Percentiles rank a stretch among this genome's conserved stretches.
These are phyloP conservation scores for Phenganax stokvisi DNA, from an alignment of 92 coral and sea anemone genomes.

Conservation along the genomic window DNA sequence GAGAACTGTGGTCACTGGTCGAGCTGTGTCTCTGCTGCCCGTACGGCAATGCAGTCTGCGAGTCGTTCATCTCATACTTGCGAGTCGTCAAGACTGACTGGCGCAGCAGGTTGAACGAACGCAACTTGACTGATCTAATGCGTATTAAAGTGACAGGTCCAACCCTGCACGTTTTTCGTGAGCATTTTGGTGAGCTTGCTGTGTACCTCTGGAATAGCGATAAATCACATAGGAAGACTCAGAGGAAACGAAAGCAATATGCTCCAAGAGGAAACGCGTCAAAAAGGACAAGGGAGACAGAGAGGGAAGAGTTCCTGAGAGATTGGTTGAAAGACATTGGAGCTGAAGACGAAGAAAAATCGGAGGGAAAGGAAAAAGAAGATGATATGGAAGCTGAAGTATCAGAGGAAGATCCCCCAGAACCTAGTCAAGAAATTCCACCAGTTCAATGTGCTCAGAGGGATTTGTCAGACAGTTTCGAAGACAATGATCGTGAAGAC, in stretches of 20 bases:
- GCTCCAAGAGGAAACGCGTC: constrained; percentile 46
- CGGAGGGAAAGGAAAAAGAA: constrained; percentile 50
- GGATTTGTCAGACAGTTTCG: constrained; percentile 37
- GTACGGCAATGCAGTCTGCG: constrained; percentile 55
- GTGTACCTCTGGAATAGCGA: constrained; percentile 55
- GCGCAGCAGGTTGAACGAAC: constrained; percentile 55
- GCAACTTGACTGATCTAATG: constrained; percentile 51
- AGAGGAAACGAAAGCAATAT: constrained; percentile 59
- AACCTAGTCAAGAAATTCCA: constrained; percentile 32
- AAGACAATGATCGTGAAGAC: constrained; percentile 48
- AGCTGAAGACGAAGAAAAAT: constrained; percentile 43
- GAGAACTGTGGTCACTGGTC: constrained; percentile 50
- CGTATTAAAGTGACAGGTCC: constrained; percentile 59
- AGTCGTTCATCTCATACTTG: constrained; percentile 54
- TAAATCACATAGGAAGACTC: constrained; percentile 46
- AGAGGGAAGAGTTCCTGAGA: constrained; percentile 56
- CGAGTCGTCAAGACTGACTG: constrained; percentile 55
- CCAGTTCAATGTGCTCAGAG: constrained; percentile 33
- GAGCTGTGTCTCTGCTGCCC: constrained; percentile 60
- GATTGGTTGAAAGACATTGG: constrained; percentile 54
- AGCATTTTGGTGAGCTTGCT: constrained; percentile 54
- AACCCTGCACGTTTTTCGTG: constrained; percentile 50
- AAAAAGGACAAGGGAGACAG: constrained; percentile 52
- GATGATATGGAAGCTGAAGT: constrained; percentile 42
- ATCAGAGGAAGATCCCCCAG: constrained; percentile 42